phyloP scores from a whole-genome alignment of 2,113 vertebrate genomes.

The Plestiodon gilberti region DNA sequence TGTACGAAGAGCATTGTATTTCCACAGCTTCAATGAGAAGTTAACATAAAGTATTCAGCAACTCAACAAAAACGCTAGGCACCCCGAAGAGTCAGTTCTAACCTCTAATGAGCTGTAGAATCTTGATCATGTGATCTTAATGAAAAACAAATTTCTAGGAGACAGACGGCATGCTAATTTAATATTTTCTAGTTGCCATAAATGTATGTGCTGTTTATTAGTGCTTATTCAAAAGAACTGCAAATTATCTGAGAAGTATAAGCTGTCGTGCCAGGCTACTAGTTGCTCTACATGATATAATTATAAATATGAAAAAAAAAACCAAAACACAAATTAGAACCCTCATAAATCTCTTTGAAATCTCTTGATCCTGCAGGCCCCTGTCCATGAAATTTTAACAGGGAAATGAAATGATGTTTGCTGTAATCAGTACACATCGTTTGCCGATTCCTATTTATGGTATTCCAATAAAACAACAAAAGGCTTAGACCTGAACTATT shows the following conservation, averaged over 20 bases:
- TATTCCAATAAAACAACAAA: not conserved
- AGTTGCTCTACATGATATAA: constrained; percentile 21
- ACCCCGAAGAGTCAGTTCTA: constrained; percentile 27
- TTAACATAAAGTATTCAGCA: not conserved
- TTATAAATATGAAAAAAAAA: not conserved
- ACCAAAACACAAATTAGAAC: not conserved
- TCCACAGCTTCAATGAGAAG: constrained; percentile 44
- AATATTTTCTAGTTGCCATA: constrained; percentile 45
- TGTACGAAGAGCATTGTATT: constrained; percentile 22
- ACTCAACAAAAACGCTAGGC: constrained; percentile 29
- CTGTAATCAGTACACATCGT: not conserved
- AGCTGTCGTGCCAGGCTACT: constrained; percentile 38
- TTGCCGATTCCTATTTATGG: not conserved
- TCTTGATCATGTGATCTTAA: constrained; percentile 64
- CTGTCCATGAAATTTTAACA: constrained; percentile 5
- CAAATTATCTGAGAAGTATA: constrained; percentile 43
- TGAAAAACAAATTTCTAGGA: constrained; percentile 60
- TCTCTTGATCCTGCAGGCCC: constrained; percentile 37
- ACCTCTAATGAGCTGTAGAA: constrained; percentile 24
- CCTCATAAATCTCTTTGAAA: constrained; percentile 49
- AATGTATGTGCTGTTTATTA: constrained; percentile 49
- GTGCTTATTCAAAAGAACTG: constrained; percentile 57
- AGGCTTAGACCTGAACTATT: not conserved
- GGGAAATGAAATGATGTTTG: not conserved
- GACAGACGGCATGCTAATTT: constrained; percentile 45